phyloP scores from a whole-genome alignment of 2,888 invertebrate genomes.

The Drosophila helvetica region DNA sequence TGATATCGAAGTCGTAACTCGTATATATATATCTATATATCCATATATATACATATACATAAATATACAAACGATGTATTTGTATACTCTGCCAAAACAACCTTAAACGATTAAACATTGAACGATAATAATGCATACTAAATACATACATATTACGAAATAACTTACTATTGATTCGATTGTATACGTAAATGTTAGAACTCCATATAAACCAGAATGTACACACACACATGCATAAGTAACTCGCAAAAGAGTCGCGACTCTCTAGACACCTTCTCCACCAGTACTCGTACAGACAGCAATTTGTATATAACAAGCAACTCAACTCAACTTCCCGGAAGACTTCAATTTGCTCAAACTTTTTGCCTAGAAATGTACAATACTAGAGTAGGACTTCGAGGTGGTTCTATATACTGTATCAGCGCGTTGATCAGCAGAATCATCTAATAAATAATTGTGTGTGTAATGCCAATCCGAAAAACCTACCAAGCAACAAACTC shows the following conservation, averaged over 20 bases:
- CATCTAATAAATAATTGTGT: conserved; percentile 34
- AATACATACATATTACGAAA: conserved; percentile 59
- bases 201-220: conserved; percentile 56
- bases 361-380: conserved; percentile 41
- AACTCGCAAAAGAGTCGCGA: conserved; percentile 24
- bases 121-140: conserved; percentile 68
- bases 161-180: conserved; percentile 39
- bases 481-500: conserved; percentile 31
- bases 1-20: conserved; percentile 75
- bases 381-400: conserved; percentile 22
- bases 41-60: conserved; percentile 29
- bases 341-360: conserved; percentile 48
- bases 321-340: conserved; percentile 31
- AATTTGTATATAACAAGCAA: conserved; percentile 45
- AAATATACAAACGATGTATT: conserved; percentile 32
- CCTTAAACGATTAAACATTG: conserved; percentile 60
- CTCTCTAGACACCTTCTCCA: conserved; percentile 37
- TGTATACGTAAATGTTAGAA: conserved; percentile 63
- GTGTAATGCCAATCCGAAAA: conserved; percentile 40
- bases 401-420: conserved; percentile 14
- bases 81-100: conserved; percentile 55
- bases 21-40: conserved; percentile 63
- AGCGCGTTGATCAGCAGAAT: neutral
- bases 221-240: conserved; percentile 53
- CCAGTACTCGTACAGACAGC: conserved; percentile 36